Conservation (phyloP, 2,888 invertebrate species). For the Volucella bombylans region DNA sequence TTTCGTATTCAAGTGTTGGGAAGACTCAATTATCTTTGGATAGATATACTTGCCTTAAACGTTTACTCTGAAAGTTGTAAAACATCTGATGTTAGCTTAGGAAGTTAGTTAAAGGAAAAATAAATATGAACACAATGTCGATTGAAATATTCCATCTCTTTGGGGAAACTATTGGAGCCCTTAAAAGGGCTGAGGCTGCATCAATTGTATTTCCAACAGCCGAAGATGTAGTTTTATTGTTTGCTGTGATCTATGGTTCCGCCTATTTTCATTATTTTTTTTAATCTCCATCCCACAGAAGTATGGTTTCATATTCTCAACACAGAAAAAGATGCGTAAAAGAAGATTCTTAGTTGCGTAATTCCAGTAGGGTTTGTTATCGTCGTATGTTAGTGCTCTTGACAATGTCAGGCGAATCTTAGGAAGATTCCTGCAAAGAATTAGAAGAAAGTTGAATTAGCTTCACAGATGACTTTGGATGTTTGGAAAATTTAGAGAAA, state of each 20-base stretch:
- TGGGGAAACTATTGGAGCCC: conserved; percentile 80
- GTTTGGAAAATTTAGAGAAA: background rate
- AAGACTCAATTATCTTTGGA: too few species aligned
- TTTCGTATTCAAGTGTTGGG: too few species aligned
- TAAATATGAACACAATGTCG: conserved; percentile 10
- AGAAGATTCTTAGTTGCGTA: conserved; percentile 8
- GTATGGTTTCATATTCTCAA: conserved; percentile 17
- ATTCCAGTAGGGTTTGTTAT: conserved; percentile 37
- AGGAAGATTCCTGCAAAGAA: conserved; percentile 70
- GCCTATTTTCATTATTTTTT: conserved; percentile 19
- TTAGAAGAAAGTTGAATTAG: conserved; percentile 5
- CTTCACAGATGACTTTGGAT: background rate
- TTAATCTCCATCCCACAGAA: background rate
- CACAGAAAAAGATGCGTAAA: conserved; percentile 28
- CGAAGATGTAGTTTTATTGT: conserved; percentile 29
- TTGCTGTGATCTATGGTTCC: conserved; percentile 40
- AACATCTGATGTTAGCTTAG: background rate
- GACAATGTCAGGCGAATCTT: conserved; percentile 63
- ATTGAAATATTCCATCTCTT: conserved; percentile 76
- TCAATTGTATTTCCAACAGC: conserved; percentile 45
- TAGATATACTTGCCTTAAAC: too few species aligned
- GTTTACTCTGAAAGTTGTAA: too few species aligned
- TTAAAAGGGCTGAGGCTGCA: conserved; percentile 79
- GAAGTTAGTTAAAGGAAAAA: background rate
- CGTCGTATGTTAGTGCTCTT: background rate